These are phyloP conservation scores for Melanotus villosus DNA, from an alignment of 2,888 invertebrate genomes.

Conservation along the genomic window DNA sequence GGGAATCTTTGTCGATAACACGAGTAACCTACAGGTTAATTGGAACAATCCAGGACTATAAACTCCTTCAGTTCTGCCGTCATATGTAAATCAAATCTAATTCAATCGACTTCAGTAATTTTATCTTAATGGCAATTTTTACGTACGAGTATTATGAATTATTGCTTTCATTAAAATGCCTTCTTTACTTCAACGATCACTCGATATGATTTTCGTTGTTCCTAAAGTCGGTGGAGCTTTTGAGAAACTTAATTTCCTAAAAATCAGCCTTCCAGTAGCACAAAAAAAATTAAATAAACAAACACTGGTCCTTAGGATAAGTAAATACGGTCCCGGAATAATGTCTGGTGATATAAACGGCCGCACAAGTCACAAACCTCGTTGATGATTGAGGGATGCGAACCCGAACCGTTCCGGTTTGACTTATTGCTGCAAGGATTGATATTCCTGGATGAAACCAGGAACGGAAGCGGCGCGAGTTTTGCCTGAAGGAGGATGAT, in stretches of 20 bases:
- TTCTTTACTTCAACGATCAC: too few relatives aligned
- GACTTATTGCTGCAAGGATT: conserved; percentile 15
- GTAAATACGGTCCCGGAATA: too few relatives aligned
- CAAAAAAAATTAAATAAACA: too few relatives aligned
- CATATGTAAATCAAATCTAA: background rate
- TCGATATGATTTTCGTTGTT: background rate
- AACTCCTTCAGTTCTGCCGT: background rate
- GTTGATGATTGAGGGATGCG: conserved; percentile 20
- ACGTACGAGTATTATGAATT: background rate
- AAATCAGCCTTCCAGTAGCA: too few relatives aligned
- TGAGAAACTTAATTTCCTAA: too few relatives aligned
- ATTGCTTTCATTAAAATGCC: conserved; percentile 1
- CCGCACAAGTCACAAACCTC: conserved; percentile 14
- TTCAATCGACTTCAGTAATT: background rate
- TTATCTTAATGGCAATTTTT: background rate
- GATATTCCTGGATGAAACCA: background rate
- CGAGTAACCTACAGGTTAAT: conserved; percentile 31
- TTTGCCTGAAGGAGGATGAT: conserved; percentile 42
- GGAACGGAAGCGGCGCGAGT: conserved; percentile 36
- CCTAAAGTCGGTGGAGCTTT: background rate
- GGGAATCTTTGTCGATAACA: conserved; percentile 11
- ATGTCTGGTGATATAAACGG: conserved; percentile 30
- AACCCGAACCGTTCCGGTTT: conserved; percentile 39
- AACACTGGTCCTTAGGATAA: background rate
- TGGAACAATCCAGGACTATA: conserved; percentile 8